These are phyloP conservation scores for Theocolax elegans DNA, from an alignment of 1,140 invertebrate genomes.

Conservation along the genomic window DNA sequence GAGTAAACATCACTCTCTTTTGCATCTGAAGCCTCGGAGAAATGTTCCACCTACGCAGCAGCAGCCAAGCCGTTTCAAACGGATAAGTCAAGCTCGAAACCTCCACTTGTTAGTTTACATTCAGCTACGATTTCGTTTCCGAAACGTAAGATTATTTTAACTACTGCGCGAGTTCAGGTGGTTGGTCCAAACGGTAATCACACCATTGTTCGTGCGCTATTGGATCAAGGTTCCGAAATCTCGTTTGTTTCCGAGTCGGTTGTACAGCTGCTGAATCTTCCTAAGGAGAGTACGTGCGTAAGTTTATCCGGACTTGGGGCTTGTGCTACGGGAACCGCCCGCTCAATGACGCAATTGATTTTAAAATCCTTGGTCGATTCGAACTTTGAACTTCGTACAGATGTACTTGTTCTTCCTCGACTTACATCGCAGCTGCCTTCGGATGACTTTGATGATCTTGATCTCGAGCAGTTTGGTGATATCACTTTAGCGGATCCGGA, in stretches of 20 bases:
- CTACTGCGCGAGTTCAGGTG: neutral
- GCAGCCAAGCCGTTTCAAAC: no score
- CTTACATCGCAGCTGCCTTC: conserved; percentile 14
- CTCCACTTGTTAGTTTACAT: neutral
- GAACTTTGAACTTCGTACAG: neutral
- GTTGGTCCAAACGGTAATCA: neutral
- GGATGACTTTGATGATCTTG: neutral
- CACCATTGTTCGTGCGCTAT: neutral
- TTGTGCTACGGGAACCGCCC: neutral
- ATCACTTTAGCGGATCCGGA: conserved; percentile 27
- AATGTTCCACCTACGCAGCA: no score
- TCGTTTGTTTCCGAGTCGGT: conserved; percentile 23
- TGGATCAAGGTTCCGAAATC: neutral
- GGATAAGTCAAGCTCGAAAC: no score
- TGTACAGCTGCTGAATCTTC: conserved; percentile 36
- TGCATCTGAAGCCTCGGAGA: neutral
- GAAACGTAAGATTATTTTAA: neutral
- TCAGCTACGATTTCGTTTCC: neutral
- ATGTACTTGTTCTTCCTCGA: conserved; percentile 16
- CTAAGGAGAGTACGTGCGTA: neutral
- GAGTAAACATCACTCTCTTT: neutral
- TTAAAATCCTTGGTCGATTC: neutral
- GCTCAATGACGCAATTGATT: neutral
- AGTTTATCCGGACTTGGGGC: neutral
- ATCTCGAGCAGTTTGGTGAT: neutral